Percentiles rank a stretch among this genome's conserved stretches.
Evolutionary conservation across 2,113 vertebrate genomes (phyloP).

Genomic region (Erinaceus europaeus): DNA sequence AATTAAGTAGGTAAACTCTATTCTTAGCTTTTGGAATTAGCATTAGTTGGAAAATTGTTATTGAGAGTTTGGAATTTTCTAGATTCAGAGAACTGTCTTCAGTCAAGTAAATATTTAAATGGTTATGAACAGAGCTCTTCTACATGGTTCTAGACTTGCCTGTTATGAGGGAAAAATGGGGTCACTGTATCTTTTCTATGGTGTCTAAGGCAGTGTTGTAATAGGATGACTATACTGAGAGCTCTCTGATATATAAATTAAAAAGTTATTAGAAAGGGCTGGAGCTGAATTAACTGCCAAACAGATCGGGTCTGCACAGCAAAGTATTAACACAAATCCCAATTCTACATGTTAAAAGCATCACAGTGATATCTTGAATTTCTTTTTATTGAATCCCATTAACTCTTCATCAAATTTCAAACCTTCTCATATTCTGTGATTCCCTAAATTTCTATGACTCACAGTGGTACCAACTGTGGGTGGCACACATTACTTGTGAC

Average conservation of each 20-base stretch:
- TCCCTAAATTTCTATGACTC: conserved; percentile 41
- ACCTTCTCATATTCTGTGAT: neutral
- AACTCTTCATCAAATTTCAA: neutral
- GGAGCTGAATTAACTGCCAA: neutral
- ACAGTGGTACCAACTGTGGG: conserved; percentile 30
- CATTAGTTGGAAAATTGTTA: no score
- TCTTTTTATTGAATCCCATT: conserved; percentile 5
- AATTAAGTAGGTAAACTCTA: neutral
- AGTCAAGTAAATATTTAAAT: neutral
- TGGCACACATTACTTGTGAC: neutral
- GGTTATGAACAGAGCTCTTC: neutral
- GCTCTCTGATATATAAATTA: neutral
- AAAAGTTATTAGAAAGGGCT: neutral
- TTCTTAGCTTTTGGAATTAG: no score
- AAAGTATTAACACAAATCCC: conserved; percentile 1
- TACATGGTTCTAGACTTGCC: neutral
- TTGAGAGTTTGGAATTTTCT: neutral
- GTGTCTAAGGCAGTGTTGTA: neutral
- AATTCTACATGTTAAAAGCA: neutral
- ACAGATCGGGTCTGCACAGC: neutral
- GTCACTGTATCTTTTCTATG: neutral
- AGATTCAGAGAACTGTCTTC: neutral
- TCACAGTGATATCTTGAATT: neutral
- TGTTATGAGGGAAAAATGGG: neutral
- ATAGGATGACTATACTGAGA: neutral